Evolutionary conservation across 2,113 vertebrate genomes (phyloP), one percentile per base, ranked within the genome.

Genomic region (Rhinopomastus cyanomelas): DNA sequence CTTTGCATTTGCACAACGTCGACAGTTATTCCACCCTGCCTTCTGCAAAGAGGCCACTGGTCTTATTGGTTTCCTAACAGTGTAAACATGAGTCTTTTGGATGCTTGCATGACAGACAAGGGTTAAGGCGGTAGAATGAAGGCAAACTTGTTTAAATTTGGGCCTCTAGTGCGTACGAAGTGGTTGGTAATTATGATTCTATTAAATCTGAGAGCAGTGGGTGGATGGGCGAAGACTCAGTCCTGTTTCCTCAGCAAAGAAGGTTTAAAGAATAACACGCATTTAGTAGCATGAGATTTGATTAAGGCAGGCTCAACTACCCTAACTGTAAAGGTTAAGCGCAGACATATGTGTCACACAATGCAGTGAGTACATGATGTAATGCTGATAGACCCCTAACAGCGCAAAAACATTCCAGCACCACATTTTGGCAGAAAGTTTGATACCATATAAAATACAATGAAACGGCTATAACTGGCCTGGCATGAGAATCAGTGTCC

Each of bases 351-450:
- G 96, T 92, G 82, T 93, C 81, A 93, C 95, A 96, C 61, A 94
- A 97, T 94, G 91, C 84, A 72, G 76, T 81, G 88, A 96, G 80
- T 88, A 91, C 93, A 92, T 96, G 96, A 96, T 89, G 94, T 94
- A 95, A 96, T 88, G 93, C 48, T 89, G 91, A 95, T 92, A 94
- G 94, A 89, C 86, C 84, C 56, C 1, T 93, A 96, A 95, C 92
- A 94, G 93, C 9, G 25, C 80, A 88, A 95, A 90, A 89, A 77
- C 85, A 90, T 95, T 94, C 95, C 93, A 89, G 62, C 71, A 74
- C 34, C 4, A 32, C 80, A 89, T 88, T 89, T 94, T 96, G 95
- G 92, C 95, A 95, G 87, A 84, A 87, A 51, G 88, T 85, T 87
- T 87, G 77, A 67, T 90, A 88, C 90, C 87, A 78, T 91, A 93